Evolutionary conservation across 2,888 invertebrate genomes (phyloP).

Genomic region (Callosobruchus maculatus): DNA sequence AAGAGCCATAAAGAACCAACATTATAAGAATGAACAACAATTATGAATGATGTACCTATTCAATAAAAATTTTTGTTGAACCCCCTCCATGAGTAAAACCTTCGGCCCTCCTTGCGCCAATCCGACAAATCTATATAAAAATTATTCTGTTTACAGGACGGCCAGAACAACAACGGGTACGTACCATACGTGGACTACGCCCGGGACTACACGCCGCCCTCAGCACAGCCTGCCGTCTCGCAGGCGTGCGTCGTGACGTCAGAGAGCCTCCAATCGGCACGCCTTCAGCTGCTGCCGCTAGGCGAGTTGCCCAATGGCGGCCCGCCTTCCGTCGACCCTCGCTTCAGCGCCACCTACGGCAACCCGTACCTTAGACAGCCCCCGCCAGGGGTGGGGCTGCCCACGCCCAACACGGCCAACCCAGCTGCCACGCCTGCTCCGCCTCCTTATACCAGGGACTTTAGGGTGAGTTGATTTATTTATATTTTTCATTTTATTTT

Average conservation of each 20-base stretch:
- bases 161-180: conserved; percentile 80
- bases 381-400: conserved; percentile 58
- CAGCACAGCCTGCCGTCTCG: conserved; percentile 56
- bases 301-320: conserved; percentile 45
- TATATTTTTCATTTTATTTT: too few relatives aligned
- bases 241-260: conserved; percentile 51
- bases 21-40: too few relatives aligned
- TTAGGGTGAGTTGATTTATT: background rate
- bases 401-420: conserved; percentile 64
- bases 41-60: too few relatives aligned
- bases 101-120: too few relatives aligned
- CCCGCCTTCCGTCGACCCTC: conserved; percentile 64
- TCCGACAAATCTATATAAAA: background rate
- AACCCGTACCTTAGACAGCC: conserved; percentile 64
- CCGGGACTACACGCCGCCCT: conserved; percentile 84
- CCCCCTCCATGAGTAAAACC: too few relatives aligned
- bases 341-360: conserved; percentile 85
- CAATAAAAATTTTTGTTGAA: too few relatives aligned
- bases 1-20: too few relatives aligned
- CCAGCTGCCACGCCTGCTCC: conserved; percentile 78
- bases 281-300: conserved; percentile 45
- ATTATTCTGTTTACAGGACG: conserved; percentile 57
- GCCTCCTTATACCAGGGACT: conserved; percentile 61
- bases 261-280: conserved; percentile 48
- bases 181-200: conserved; percentile 86